Conservation (phyloP, 2,797 vertebrate species). For the Phoeniculus purpureus region DNA sequence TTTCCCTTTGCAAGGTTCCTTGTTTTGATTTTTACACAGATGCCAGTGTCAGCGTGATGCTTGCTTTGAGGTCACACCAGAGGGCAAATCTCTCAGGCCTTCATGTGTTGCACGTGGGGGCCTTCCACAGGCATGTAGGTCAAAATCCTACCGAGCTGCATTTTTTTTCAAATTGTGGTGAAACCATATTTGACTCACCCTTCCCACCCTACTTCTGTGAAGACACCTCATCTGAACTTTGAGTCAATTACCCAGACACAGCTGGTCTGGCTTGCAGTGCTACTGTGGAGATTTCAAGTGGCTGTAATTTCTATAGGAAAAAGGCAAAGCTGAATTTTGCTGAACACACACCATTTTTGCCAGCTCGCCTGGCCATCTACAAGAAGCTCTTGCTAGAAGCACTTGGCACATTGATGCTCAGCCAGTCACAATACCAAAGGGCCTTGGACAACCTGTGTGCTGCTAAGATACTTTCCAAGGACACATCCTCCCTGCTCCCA, state of each 20-base stretch:
- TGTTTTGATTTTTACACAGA: not conserved
- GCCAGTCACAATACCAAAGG: not conserved
- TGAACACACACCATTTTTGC: not conserved
- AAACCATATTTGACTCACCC: not conserved
- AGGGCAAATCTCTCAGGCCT: not conserved
- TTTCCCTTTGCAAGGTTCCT: not conserved
- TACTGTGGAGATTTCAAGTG: not conserved
- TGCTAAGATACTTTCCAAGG: not conserved
- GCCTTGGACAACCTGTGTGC: not conserved
- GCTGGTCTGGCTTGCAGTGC: slow-evolving; percentile 33
- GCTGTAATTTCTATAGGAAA: not conserved
- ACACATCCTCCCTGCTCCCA: not conserved
- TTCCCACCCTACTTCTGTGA: not conserved
- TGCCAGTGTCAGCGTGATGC: not conserved
- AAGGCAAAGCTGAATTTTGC: not conserved
- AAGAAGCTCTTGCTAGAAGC: not conserved
- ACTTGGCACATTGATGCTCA: not conserved
- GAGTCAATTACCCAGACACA: slow-evolving; percentile 29
- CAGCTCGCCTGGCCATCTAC: not conserved
- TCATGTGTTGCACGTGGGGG: not conserved
- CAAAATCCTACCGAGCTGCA: not conserved
- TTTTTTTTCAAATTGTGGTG: not conserved
- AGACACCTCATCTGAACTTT: slow-evolving; percentile 31
- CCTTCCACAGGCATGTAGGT: not conserved
- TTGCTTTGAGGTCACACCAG: not conserved